These are phyloP conservation scores for Centropristis striata DNA, from an alignment of 2,113 vertebrate species.

Conservation along the genomic window DNA sequence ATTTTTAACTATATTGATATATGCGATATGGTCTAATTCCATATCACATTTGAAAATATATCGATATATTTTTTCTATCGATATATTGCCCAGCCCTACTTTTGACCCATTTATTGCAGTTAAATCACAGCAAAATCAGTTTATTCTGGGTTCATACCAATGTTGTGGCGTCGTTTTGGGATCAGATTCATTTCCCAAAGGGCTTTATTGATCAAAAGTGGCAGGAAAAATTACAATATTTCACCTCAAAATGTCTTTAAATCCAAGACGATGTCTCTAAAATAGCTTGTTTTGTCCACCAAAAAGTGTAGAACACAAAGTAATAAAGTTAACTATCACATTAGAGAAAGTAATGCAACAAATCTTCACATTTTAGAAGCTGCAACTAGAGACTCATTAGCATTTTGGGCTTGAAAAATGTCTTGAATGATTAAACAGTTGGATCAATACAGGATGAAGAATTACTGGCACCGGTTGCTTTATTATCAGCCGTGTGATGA, in stretches of 20 bases:
- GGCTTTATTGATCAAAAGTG: too few species aligned
- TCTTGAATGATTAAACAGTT: neutral
- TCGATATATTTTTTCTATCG: too few species aligned
- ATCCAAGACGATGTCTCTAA: neutral
- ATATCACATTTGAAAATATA: too few species aligned
- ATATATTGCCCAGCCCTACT: too few species aligned
- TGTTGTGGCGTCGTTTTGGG: too few species aligned
- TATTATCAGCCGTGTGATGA: neutral
- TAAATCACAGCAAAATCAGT: too few species aligned
- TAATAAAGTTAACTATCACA: neutral
- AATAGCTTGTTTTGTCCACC: neutral
- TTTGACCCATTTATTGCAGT: too few species aligned
- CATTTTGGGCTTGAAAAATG: neutral
- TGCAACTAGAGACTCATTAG: neutral
- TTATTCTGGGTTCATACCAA: too few species aligned
- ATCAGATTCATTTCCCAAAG: too few species aligned
- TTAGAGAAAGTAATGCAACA: neutral
- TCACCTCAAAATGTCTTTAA: neutral
- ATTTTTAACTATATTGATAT: too few species aligned
- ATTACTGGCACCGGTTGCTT: neutral
- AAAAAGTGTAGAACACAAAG: neutral
- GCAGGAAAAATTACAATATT: neutral
- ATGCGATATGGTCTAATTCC: too few species aligned
- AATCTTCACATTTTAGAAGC: neutral
- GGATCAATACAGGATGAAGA: neutral